Evolutionary conservation across 2,888 invertebrate genomes (phyloP), one percentile per base, ranked within the genome.

Genomic region (Notodonta ziczac): DNA sequence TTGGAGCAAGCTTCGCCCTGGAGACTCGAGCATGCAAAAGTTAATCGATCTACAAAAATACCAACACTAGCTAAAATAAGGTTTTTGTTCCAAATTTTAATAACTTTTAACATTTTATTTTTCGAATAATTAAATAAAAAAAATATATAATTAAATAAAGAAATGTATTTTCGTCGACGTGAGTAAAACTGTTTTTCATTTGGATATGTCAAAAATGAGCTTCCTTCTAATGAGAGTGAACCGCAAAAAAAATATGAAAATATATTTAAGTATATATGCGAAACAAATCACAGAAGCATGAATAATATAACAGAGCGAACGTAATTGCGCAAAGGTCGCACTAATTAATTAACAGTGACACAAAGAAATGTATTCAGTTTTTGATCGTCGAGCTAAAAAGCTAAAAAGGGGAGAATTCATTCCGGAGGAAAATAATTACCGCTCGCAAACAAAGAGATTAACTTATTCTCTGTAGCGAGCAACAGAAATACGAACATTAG

Each of bases 391-490:
- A 72, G 65, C 70, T 72, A 68, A 73, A 62, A 74, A 71, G 73
- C 71, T 70, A 76, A 76, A 74, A 74, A 72, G 74, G 74, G 77
- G 70, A 70, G 74, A 68, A 76, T 76, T 74, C 68, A 72, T 74
- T 72, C 58, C 77, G 60, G 65, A 74, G 74, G 71, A 77, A 81
- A 77, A 78, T 79, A 80, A 82, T 80, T 78, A 77, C 74, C 71
- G 74, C 72, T 74, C 69, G 69, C 78, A 79, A 80, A 82, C 78
- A 80, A 77, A 75, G 76, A 77, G 77, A 81, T 80, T 78, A 77
- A 76, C 77, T 76, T 76, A 74, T 80, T 77, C 72, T 74, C 70
- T 64, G 75, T 76, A 67, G 76, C 67, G 71, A 66, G 70, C 69
- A 78, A 74, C 75, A 77, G 75, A 74, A 83, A 81, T 79, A 79